These are phyloP conservation scores for Montipora capricornis DNA, from an alignment of 64 coral and sea anemone species.

Conservation along the genomic window DNA sequence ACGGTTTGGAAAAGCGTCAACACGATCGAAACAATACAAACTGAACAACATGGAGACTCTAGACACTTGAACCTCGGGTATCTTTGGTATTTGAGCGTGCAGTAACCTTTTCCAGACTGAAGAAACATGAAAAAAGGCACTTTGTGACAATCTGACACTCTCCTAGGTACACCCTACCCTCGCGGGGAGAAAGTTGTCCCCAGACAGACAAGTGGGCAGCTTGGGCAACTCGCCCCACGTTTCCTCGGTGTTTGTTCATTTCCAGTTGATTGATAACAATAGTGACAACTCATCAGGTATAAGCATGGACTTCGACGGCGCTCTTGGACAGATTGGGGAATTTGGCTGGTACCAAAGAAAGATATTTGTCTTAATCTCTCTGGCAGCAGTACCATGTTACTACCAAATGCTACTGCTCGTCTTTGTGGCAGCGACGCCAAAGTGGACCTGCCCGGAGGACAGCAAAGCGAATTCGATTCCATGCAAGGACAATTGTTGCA, in stretches of 20 bases:
- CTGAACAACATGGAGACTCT: no score
- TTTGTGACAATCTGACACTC: no score
- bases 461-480: constrained; percentile 26
- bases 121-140: no score
- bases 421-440: constrained; percentile 66
- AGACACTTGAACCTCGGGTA: no score
- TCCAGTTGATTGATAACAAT: no score
- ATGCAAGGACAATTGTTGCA: constrained; percentile 66
- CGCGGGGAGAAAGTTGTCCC: no score
- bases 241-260: constrained; percentile 41
- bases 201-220: no score
- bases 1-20: no score
- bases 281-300: constrained; percentile 67
- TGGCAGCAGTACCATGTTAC: constrained; percentile 63
- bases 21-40: no score
- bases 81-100: no score
- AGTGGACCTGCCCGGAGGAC: constrained; percentile 74
- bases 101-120: no score
- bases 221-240: neutral
- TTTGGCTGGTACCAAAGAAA: constrained; percentile 85
- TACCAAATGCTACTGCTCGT: constrained; percentile 74
- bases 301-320: constrained; percentile 85
- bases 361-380: constrained; percentile 61
- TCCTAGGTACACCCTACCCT: no score
- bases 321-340: constrained; percentile 72